Conservation (phyloP, 2,113 vertebrate species). For the Todiramphus saurophagus region DNA sequence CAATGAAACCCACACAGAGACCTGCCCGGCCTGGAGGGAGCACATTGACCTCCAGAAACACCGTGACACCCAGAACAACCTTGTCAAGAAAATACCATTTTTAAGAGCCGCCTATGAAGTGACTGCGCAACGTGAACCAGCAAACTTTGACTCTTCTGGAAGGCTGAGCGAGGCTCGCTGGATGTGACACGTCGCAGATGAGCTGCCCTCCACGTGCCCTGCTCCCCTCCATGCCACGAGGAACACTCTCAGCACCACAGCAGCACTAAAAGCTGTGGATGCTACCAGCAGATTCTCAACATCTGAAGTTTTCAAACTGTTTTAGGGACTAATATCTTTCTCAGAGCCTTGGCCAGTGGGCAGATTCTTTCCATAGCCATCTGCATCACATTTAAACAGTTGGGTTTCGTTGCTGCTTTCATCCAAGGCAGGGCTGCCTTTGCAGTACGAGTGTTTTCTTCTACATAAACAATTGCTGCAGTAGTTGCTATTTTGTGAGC, state of each 20-base stretch:
- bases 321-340: background rate
- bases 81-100: background rate
- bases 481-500: background rate
- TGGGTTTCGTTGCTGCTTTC: background rate
- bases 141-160: background rate
- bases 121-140: background rate
- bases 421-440: background rate
- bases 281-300: background rate
- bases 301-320: background rate
- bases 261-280: background rate
- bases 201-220: background rate
- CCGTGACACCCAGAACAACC: background rate
- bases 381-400: background rate
- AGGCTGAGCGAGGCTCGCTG: background rate
- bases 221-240: rapidly evolving
- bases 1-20: background rate
- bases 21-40: background rate
- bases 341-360: background rate
- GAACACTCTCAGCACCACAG: background rate
- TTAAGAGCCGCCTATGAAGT: background rate
- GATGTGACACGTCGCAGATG: rapidly evolving
- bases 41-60: background rate
- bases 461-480: background rate
- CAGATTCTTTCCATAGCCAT: background rate
- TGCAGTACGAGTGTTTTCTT: background rate